Evolutionary conservation across 2,888 invertebrate species (phyloP).

Genomic region (Pseudococcus jackbeardsleyi): DNA sequence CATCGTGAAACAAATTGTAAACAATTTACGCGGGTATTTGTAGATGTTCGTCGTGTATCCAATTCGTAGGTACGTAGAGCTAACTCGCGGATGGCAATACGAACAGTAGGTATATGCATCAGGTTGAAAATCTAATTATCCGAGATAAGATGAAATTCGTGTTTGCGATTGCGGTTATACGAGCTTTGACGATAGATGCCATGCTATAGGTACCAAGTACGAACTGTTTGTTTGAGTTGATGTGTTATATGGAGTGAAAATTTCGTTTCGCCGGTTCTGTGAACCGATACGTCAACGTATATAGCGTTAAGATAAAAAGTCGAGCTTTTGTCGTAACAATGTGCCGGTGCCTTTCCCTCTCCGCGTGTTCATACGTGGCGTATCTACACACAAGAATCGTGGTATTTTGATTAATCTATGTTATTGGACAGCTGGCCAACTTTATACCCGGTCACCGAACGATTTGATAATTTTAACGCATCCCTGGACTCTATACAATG

Average conservation of each 20-base stretch:
- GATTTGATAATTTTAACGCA: not conserved
- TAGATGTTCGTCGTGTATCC: not conserved
- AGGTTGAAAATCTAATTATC: conserved; percentile 31
- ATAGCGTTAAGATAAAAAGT: conserved; percentile 24
- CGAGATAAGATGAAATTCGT: conserved; percentile 38
- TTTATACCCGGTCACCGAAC: not conserved
- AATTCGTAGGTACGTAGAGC: not conserved
- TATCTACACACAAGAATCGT: not conserved
- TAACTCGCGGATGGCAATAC: not conserved
- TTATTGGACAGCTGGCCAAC: not conserved
- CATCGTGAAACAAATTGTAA: not conserved
- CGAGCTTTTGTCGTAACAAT: conserved; percentile 5
- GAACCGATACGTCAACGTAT: conserved; percentile 29
- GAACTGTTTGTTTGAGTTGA: conserved; percentile 28
- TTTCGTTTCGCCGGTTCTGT: conserved; percentile 30
- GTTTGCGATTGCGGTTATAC: conserved; percentile 16
- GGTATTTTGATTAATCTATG: not conserved
- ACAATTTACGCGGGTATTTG: not conserved
- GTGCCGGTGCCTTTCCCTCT: not conserved
- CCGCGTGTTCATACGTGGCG: not conserved
- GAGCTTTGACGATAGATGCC: conserved; percentile 10
- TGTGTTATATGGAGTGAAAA: conserved; percentile 44
- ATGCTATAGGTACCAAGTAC: not conserved
- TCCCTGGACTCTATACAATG: no score
- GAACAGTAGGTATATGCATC: not conserved